Conservation (phyloP, 2,797 vertebrate species). For the Lemur catta region DNA sequence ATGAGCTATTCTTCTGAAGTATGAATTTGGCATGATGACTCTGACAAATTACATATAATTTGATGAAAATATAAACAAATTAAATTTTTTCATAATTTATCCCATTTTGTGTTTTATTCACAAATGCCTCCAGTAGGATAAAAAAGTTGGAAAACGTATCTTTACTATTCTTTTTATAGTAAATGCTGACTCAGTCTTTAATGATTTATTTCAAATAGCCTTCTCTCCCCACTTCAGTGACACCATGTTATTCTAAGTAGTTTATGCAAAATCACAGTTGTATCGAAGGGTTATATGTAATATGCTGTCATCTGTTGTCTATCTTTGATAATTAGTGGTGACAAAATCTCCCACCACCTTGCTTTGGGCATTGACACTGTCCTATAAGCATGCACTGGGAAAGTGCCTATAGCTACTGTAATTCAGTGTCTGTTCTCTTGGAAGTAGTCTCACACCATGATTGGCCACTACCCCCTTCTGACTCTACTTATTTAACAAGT, state of each 20-base stretch:
- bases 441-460: neutral
- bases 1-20: neutral
- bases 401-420: neutral
- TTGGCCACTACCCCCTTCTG: neutral
- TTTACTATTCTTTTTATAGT: neutral
- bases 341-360: neutral
- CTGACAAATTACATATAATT: neutral
- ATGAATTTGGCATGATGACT: neutral
- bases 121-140: fast-evolving
- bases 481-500: neutral
- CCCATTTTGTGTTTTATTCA: neutral
- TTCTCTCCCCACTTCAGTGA: neutral
- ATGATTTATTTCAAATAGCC: neutral
- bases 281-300: neutral
- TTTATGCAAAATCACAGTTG: neutral
- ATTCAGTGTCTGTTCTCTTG: neutral
- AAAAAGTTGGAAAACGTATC: neutral
- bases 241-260: neutral
- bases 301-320: neutral
- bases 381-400: neutral
- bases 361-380: neutral
- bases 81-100: neutral
- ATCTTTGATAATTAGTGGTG: neutral
- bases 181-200: neutral
- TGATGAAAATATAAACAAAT: neutral